Evolutionary conservation across 1,140 invertebrate species (phyloP).

Genomic region (Microvelia longipes): DNA sequence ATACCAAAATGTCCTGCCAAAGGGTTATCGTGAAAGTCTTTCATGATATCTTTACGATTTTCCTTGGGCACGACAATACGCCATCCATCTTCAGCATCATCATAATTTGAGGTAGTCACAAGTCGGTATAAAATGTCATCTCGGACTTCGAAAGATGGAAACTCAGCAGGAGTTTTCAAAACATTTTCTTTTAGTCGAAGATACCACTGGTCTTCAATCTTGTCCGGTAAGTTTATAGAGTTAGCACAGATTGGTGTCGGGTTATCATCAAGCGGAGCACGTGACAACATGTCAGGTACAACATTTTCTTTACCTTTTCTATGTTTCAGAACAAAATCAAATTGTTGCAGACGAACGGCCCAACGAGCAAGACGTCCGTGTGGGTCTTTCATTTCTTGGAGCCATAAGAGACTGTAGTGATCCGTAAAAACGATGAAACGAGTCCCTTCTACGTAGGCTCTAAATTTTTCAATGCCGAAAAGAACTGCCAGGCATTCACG

Average conservation of each 20-base stretch:
- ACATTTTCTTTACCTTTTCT: slow-evolving; percentile 16
- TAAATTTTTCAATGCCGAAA: slow-evolving; percentile 28
- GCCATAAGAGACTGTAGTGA: slow-evolving; percentile 32
- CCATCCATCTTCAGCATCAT: slow-evolving; percentile 19
- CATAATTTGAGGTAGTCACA: too few species aligned
- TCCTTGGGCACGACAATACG: slow-evolving; percentile 22
- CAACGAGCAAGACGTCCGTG: slow-evolving; percentile 29
- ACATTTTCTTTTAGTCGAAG: neutral
- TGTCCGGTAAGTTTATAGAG: too few species aligned
- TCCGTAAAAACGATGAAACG: slow-evolving; percentile 31
- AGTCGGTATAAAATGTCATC: too few species aligned
- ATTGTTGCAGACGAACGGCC: slow-evolving; percentile 25
- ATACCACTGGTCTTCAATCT: too few species aligned
- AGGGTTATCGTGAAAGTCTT: slow-evolving; percentile 20
- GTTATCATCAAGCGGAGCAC: too few species aligned
- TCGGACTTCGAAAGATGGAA: too few species aligned
- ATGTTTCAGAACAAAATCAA: slow-evolving; percentile 19
- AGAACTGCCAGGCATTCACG: slow-evolving; percentile 31
- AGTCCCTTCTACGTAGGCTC: slow-evolving; percentile 23
- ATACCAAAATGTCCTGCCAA: slow-evolving; percentile 21
- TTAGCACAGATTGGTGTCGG: too few species aligned
- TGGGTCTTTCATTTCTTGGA: slow-evolving; percentile 30
- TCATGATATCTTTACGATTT: slow-evolving; percentile 12
- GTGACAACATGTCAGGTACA: slow-evolving; percentile 10
- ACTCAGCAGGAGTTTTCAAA: neutral